These are phyloP conservation scores for Cotesia congregata DNA, from an alignment of 2,888 invertebrate species.

Conservation along the genomic window DNA sequence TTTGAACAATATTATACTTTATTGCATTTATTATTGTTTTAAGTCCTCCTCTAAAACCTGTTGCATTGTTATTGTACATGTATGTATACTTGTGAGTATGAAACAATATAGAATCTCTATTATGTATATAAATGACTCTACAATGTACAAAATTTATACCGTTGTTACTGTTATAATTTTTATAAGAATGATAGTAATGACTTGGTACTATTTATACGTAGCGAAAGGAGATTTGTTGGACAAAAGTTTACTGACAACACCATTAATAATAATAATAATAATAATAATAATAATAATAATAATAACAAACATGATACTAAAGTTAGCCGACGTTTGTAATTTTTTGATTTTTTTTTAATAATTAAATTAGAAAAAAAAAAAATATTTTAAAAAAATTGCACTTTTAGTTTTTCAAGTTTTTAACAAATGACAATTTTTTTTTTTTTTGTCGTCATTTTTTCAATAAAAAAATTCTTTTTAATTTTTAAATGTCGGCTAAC, in stretches of 20 bases:
- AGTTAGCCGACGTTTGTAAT: too few species aligned
- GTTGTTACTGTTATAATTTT: background rate
- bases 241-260: slow-evolving; percentile 6
- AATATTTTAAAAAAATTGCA: too few species aligned
- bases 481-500: too few species aligned
- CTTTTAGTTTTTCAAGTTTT: too few species aligned
- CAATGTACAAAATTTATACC: background rate
- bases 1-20: background rate
- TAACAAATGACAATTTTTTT: too few species aligned
- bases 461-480: too few species aligned
- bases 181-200: background rate
- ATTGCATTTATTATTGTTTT: background rate
- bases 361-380: too few species aligned
- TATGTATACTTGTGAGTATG: background rate
- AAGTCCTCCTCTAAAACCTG: slow-evolving; percentile 5
- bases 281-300: too few species aligned
- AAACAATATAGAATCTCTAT: background rate
- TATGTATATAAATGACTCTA: background rate
- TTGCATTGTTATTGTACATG: slow-evolving; percentile 1
- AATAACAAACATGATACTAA: too few species aligned
- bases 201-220: background rate
- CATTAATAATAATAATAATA: slow-evolving; percentile 16
- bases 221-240: slow-evolving; percentile 38
- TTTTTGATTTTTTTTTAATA: too few species aligned
- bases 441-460: too few species aligned